Evolutionary conservation across 2,113 vertebrate species (phyloP).

Genomic region (Ranitomeya variabilis): DNA sequence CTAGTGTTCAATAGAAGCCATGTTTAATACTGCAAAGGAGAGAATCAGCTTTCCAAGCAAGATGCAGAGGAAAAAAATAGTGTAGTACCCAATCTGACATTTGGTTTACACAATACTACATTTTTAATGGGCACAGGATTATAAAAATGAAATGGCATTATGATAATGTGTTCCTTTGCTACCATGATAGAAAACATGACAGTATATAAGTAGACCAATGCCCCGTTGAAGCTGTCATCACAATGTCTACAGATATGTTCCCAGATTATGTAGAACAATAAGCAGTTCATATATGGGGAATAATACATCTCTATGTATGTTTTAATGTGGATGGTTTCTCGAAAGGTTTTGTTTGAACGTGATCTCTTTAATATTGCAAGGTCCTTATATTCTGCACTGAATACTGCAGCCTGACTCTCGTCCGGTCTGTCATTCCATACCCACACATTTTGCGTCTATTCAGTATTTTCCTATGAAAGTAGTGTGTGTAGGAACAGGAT

Average conservation of each 20-base stretch:
- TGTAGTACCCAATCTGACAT: not conserved
- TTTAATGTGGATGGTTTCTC: not conserved
- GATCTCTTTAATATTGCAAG: not conserved
- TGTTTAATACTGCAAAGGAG: constrained; percentile 38
- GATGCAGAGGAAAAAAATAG: not conserved
- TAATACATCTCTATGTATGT: not conserved
- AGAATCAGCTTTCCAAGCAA: not conserved
- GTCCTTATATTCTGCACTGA: not conserved
- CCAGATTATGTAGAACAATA: not conserved
- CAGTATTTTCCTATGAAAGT: not conserved
- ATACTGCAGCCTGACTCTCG: not conserved
- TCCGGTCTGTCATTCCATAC: not conserved
- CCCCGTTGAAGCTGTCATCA: not conserved
- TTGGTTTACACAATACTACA: not conserved
- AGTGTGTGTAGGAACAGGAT: not conserved
- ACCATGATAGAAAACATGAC: not conserved
- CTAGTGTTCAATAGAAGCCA: constrained; percentile 28
- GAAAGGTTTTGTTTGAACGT: not conserved
- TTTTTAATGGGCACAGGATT: not conserved
- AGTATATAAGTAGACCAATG: not conserved
- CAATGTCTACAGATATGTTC: not conserved
- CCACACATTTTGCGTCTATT: not conserved
- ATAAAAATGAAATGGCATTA: not conserved
- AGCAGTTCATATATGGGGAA: not conserved
- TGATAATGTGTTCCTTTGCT: not conserved